These are phyloP conservation scores for Neotoma lepida DNA, from an alignment of 2,113 vertebrate species.

Conservation along the genomic window DNA sequence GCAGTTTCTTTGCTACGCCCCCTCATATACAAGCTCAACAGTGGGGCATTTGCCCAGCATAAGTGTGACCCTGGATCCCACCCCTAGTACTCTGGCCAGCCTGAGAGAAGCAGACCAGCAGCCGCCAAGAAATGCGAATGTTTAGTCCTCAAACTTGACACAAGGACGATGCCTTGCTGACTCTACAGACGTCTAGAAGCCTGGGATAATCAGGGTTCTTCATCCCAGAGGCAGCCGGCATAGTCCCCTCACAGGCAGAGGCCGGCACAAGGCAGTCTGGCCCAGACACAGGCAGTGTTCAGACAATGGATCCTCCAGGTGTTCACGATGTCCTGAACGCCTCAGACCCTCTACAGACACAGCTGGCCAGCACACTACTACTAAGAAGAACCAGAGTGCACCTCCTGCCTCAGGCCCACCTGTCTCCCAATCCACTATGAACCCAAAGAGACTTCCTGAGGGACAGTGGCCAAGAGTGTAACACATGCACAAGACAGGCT, in stretches of 20 bases:
- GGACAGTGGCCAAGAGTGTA: background rate
- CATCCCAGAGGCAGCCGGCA: background rate
- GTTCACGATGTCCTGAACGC: fast-evolving
- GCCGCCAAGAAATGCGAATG: fast-evolving
- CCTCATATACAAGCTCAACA: background rate
- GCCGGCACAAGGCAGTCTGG: too few relatives aligned
- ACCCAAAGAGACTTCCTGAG: background rate
- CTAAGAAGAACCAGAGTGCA: background rate
- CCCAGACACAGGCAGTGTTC: background rate
- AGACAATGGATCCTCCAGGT: background rate
- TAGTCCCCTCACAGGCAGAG: background rate
- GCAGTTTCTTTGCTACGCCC: background rate
- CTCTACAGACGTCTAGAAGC: background rate
- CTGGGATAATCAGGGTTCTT: background rate
- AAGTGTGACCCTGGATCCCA: background rate
- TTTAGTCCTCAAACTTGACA: background rate
- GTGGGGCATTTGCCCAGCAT: background rate
- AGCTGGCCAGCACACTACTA: background rate
- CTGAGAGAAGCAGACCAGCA: background rate
- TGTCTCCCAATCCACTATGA: background rate
- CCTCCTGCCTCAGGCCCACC: background rate
- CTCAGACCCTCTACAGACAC: background rate
- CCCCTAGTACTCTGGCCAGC: too few relatives aligned
- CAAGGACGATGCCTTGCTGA: background rate
- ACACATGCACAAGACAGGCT: background rate